phyloP scores from a whole-genome alignment of 1,140 invertebrate genomes.

The Drosophila novamexicana region DNA sequence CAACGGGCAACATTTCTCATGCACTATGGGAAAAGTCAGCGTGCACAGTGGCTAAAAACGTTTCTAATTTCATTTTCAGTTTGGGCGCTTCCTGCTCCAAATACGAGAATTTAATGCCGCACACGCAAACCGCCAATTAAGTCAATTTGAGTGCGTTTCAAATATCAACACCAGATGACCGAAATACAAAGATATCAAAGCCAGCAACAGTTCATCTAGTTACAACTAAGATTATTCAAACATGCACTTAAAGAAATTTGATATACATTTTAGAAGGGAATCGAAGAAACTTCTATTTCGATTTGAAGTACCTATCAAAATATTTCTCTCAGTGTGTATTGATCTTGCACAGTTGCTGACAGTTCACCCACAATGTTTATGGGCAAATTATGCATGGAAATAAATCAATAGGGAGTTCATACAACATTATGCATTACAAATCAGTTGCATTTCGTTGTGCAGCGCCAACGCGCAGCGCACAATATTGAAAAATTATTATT shows the following conservation, averaged over 20 bases:
- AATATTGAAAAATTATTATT: constrained; percentile 77
- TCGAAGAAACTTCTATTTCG: neutral
- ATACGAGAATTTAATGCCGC: constrained; percentile 60
- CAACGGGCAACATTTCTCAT: constrained; percentile 54
- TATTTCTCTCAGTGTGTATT: constrained; percentile 19
- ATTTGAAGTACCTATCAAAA: neutral
- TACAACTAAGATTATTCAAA: too few relatives aligned
- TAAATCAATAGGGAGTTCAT: constrained; percentile 52
- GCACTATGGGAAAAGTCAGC: constrained; percentile 53
- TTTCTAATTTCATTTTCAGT: constrained; percentile 62
- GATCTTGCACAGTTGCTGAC: constrained; percentile 51
- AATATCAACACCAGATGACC: constrained; percentile 14
- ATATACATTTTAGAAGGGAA: neutral
- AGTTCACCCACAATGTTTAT: constrained; percentile 56
- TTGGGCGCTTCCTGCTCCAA: constrained; percentile 72
- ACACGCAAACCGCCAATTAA: constrained; percentile 75
- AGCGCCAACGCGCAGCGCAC: constrained; percentile 48
- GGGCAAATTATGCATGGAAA: constrained; percentile 56
- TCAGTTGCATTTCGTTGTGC: constrained; percentile 35
- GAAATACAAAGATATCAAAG: neutral
- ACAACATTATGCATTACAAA: constrained; percentile 51
- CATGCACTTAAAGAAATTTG: neutral
- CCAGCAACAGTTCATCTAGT: neutral
- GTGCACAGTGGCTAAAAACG: constrained; percentile 49
- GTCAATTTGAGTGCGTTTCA: constrained; percentile 42